Evolutionary conservation across 2,888 invertebrate species (phyloP), one percentile per base, ranked within the genome.

Genomic region (Coenonympha glycerion): DNA sequence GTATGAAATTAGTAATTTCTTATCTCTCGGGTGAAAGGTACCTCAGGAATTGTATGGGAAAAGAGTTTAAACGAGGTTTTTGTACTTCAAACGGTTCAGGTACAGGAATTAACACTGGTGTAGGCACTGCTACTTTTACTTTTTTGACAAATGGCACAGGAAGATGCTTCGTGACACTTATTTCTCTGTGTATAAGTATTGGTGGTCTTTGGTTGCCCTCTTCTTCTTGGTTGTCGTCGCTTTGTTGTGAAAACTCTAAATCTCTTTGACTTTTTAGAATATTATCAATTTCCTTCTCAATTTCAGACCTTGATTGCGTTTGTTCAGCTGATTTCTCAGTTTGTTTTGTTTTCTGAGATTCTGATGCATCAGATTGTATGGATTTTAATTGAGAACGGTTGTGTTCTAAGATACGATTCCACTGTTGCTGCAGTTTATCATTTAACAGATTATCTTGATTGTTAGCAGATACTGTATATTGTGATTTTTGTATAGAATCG

Each of bases 31-130:
- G 66, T 5, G 66, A 46, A 18, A 70, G 64, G 8, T 65, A 64
- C 51, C 62, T 71, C 3, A 66, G 26, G 22, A 70, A 57, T 48
- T 76, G 67, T 28, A 68, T 16, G 6, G 76, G 76, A 16, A 71
- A 67, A 0, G 68, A 61, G 40, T 70, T 69, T 2, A 68, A 66
- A 37, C 68, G 65, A 6, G 71, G 68, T 9, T 65, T 60, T 30
- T 66, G 68, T 0, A 69, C 65, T 53, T 67, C 67, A 9, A 64
- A 60, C 0, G 66, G 66, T 22, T 68, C 61, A 9, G 78, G 69
- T 61, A 77, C 56, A 57, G 82, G 63, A 60, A 86, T 65, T 19
- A 64, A 52, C 19, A 59, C 59, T 9, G 71, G 68, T 0, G 64
- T 58, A 2, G 65, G 65, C 6, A 66, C 63, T 33, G 68, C 60